A percentile compares a stretch with the other conserved stretches of the same genome.
Evolutionary conservation across 2,113 vertebrate species (phyloP).

Genomic region (Bos javanicus): DNA sequence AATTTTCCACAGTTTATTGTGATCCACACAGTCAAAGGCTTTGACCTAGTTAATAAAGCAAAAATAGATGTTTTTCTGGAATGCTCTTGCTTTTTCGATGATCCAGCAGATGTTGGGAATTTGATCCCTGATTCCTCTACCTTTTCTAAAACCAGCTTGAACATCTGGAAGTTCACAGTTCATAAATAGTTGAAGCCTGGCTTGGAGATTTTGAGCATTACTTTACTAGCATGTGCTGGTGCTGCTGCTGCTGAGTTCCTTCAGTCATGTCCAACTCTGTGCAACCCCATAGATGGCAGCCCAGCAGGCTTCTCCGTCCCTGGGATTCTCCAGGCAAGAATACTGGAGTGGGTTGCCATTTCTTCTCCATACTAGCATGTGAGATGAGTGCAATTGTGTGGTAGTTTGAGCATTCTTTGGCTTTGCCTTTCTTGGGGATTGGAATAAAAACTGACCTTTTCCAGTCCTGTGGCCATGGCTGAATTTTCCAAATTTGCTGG

Average conservation of each 20-base stretch:
- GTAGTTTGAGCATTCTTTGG: not conserved
- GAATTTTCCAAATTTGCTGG: not conserved
- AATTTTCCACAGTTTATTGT: not conserved
- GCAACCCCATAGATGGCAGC: accelerated
- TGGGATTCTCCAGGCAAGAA: not conserved
- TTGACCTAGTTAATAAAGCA: not conserved
- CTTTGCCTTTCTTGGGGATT: not conserved
- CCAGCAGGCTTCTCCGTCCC: accelerated
- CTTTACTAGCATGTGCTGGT: not conserved
- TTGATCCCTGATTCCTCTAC: not conserved
- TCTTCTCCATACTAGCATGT: not conserved
- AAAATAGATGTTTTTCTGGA: not conserved
- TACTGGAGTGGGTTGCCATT: not conserved
- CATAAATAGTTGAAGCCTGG: accelerated
- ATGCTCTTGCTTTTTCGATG: not conserved
- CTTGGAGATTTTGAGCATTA: not conserved
- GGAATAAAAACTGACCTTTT: not conserved
- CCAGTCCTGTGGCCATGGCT: not conserved
- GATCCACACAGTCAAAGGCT: not conserved
- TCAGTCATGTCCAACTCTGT: accelerated
- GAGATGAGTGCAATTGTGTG: not conserved
- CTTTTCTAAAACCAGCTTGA: not conserved
- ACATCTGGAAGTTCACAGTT: not conserved
- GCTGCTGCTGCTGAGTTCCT: not conserved
- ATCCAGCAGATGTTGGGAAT: accelerated